Evolutionary conservation across 1,140 invertebrate species (phyloP).

Genomic region (Marisa cornuarietis): DNA sequence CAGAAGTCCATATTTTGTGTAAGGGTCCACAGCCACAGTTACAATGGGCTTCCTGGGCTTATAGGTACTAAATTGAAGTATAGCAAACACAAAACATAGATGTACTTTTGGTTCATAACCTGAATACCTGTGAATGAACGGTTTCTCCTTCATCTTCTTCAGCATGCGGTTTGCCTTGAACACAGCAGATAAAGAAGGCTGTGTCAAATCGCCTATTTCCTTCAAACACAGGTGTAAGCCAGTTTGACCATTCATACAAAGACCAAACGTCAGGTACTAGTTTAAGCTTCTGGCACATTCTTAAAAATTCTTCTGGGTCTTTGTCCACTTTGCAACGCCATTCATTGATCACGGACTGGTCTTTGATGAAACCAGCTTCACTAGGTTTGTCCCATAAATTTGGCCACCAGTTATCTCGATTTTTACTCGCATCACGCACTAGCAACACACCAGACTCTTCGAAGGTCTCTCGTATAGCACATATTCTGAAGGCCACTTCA

Average conservation of each 20-base stretch:
- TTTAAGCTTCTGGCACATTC: slow-evolving; percentile 76
- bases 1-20: too few species aligned
- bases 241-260: slow-evolving; percentile 85
- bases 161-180: slow-evolving; percentile 70
- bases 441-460: slow-evolving; percentile 89
- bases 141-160: slow-evolving; percentile 76
- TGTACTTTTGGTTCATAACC: not conserved
- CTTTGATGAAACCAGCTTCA: not conserved
- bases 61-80: too few species aligned
- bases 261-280: slow-evolving; percentile 85
- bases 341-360: slow-evolving; percentile 2
- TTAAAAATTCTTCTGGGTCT: slow-evolving; percentile 78
- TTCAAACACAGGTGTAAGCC: slow-evolving; percentile 77
- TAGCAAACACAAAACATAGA: too few species aligned
- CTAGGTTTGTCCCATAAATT: not conserved
- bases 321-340: slow-evolving; percentile 78
- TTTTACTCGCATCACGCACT: slow-evolving; percentile 64
- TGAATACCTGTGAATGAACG: slow-evolving; percentile 72
- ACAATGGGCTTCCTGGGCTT: too few species aligned
- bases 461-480: slow-evolving; percentile 90
- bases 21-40: too few species aligned
- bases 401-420: not conserved
- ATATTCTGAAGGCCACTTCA: slow-evolving; percentile 82
- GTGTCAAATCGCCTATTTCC: slow-evolving; percentile 76
- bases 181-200: slow-evolving; percentile 78